Base-by-base conservation (phyloP, 2,888 invertebrate species). In the Nomada lathburiana region DNA sequence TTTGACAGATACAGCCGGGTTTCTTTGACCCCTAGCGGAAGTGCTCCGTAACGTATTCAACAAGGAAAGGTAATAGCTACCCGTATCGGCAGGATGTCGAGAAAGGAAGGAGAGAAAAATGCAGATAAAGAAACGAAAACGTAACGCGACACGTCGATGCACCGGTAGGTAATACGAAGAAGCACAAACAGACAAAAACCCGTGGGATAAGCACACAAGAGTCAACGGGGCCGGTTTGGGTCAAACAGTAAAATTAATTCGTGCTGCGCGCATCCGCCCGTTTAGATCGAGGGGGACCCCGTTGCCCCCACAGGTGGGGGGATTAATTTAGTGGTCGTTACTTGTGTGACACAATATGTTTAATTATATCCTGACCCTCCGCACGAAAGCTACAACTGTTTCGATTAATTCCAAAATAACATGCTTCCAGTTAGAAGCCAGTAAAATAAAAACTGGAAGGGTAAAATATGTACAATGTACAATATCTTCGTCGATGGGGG, bases 161-260 rank as follows among this genome's bases (percentile, higher is more conserved):
- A 62, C 44, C 80, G 83, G 78, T 83, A 79, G 80, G 76, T 83
- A 85, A 83, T 80, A 82, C 82, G 82, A 88, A 82, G 86, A 76
- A 83, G 79, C 36, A 77, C 78, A 85, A 85, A 87, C 81, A 81
- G 76, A 75, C 75, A 64, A 80, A 80, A 71, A 76, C 75, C 83
- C 89, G 91, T 92, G 91, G 91, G 91, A 91, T 91, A 91, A 85
- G 89, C 82, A 91, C 83, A 91, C 91, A 90, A 87, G 89, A 88
- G 88, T 84, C 76, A 83, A 76, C 80, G 85, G 82, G 81, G 78
- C 86, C 74, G 80, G 65, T 23, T 44, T 53, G 77, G 86, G 85
- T 88, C 86, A 85, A 88, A 89, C 89, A 87, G 88, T 82, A 73
- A 89, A 90, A 90, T 90, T 89, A 90, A 91, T 90, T 90, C 88